Percentiles rank a stretch among this genome's conserved stretches.
phyloP scores from a whole-genome alignment of 2,113 vertebrate genomes.

The Perca schrenkii region DNA sequence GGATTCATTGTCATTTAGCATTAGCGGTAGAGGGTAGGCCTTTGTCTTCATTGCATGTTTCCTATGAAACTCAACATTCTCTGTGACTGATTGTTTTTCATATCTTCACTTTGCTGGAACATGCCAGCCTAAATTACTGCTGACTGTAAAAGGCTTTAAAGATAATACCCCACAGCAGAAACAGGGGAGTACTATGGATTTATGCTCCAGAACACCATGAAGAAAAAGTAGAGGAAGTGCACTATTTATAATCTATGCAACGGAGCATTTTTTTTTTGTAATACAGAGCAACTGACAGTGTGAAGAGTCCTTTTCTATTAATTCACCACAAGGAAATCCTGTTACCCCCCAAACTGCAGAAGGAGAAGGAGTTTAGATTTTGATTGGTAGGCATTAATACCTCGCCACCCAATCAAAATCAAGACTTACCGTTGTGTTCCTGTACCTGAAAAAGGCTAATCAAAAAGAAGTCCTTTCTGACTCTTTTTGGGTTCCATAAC shows the following conservation, averaged over 20 bases:
- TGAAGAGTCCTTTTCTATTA: constrained; percentile 38
- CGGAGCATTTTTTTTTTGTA: constrained; percentile 26
- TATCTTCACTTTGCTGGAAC: constrained; percentile 70
- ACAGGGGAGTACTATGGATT: constrained; percentile 64
- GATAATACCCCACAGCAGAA: constrained; percentile 66
- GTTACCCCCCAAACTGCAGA: constrained; percentile 45
- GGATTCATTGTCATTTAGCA: constrained; percentile 76
- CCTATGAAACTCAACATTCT: constrained; percentile 63
- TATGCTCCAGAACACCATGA: constrained; percentile 65
- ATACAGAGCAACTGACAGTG: constrained; percentile 48
- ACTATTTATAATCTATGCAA: constrained; percentile 60
- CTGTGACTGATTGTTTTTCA: constrained; percentile 67
- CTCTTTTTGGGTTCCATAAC: constrained; percentile 55
- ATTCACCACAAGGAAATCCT: constrained; percentile 49
- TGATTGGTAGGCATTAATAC: constrained; percentile 73
- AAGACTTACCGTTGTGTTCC: constrained; percentile 85
- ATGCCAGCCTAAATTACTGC: constrained; percentile 63
- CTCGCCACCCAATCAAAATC: constrained; percentile 82
- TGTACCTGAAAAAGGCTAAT: constrained; percentile 76
- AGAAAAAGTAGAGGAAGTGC: constrained; percentile 38
- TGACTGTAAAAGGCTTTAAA: constrained; percentile 67
- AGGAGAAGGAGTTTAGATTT: constrained; percentile 63
- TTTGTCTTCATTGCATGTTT: constrained; percentile 75
- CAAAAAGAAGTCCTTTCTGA: constrained; percentile 53
- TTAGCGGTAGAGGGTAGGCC: constrained; percentile 62